Evolutionary conservation across 2,797 vertebrate genomes (phyloP).

Genomic region (Thripadectes ignobilis): DNA sequence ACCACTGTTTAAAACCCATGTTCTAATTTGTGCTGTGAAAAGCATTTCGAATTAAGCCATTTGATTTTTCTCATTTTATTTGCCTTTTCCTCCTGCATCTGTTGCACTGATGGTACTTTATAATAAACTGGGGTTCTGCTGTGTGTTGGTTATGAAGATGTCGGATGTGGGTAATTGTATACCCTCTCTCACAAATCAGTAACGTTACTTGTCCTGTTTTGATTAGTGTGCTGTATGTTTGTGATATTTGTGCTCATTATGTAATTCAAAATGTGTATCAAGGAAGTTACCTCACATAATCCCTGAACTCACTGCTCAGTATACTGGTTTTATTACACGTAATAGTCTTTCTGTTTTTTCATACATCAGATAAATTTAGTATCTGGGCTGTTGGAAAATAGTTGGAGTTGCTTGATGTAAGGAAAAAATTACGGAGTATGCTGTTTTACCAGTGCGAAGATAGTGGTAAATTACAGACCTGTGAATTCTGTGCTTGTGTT

Average conservation of each 20-base stretch:
- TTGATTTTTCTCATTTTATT: not conserved
- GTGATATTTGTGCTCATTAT: not conserved
- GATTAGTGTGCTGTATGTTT: not conserved
- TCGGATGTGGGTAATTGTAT: not conserved
- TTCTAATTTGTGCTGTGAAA: not conserved
- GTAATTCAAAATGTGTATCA: not conserved
- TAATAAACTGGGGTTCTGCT: not conserved
- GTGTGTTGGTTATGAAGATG: not conserved
- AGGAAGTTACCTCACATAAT: not conserved
- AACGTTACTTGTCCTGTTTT: not conserved
- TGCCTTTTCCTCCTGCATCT: rapidly evolving
- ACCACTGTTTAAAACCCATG: not conserved
- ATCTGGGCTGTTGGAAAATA: not conserved
- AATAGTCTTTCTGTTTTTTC: not conserved
- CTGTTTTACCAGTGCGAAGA: not conserved
- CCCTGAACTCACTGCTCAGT: rapidly evolving
- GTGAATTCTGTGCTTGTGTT: not conserved
- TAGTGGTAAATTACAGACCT: not conserved
- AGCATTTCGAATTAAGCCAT: not conserved
- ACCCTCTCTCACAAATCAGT: not conserved
- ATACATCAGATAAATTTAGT: not conserved
- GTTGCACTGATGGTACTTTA: not conserved
- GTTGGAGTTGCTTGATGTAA: not conserved
- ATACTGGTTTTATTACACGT: not conserved
- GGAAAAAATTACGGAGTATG: not conserved